Evolutionary conservation across 2,888 invertebrate species (phyloP), one percentile per base, ranked within the genome.

Genomic region (Hyalella azteca): DNA sequence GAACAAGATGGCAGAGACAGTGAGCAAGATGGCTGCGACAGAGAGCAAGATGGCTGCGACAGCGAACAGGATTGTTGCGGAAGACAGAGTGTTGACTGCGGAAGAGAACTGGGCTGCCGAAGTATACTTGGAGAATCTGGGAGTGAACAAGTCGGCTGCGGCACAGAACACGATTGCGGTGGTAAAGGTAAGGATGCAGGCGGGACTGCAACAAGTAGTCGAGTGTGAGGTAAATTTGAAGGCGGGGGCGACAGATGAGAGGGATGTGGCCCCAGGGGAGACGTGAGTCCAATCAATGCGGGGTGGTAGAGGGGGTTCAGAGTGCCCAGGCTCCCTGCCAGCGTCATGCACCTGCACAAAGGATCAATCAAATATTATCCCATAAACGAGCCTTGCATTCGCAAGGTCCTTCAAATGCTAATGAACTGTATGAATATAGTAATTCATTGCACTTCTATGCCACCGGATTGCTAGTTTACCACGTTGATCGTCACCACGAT

Each of bases 301-400:
- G 84, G 84, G 73, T 84, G 84, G 60, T 84, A 84, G 9, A 84
- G 76, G 22, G 84, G 81, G 11, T 78, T 79, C 22, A 84, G 50
- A 40, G 77, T 78, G 3, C 84, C 81, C 19, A 83, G 36, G 11
- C 83, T 79, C 9, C 83, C 81, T 7, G 83, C 83, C 76, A 84
- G 73, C 9, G 81, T 81, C 84, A 84, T 82, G 40, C 84, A 84
- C 48, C 84, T 84, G 81, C 3, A 59, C 59, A 39, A 9, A 45
- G 32, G 0, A 77, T n/a, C n/a, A n/a, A n/a, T n/a, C n/a, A n/a
- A n/a, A n/a, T n/a, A n/a, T n/a, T n/a, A n/a, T n/a, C n/a, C n/a
- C n/a, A n/a, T n/a, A n/a, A n/a, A n/a, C n/a, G n/a, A n/a, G n/a
- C n/a, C n/a, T n/a, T n/a, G n/a, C n/a, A n/a, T n/a, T n/a, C n/a